Evolutionary conservation across 2,888 invertebrate species (phyloP), one percentile per base, ranked within the genome.

Genomic region (Leptopilina drosophilae): DNA sequence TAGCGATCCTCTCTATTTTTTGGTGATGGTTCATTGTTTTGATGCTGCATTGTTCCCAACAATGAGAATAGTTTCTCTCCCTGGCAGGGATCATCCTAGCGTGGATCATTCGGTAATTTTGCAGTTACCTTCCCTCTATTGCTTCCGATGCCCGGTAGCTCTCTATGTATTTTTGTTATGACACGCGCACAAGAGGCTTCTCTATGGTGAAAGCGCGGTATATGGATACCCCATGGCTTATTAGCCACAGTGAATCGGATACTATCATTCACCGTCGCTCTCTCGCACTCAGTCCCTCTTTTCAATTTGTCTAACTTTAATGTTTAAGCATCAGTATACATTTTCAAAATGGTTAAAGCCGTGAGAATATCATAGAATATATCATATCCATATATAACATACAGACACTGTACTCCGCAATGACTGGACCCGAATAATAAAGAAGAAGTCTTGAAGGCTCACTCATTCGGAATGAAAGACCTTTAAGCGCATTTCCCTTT

Each of bases 141-240:
- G 78, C 76, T 78, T 77, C 76, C 76, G 79, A 66, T 78, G 64
- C 76, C 77, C 77, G 78, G 82, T 79, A 80, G 81, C 78, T 79
- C 78, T 80, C 9, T 49, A 8, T 49, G 79, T 86, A 89, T 89
- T 87, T 87, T 87, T 90, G 89, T 91, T 91, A 90, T 90, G 90
- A 91, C 91, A 91, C 90, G 90, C 89, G 90, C 87, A 88, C 83
- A 84, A 87, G 87, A 89, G 87, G 78, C 77, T 82, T 82, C 64
- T 78, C 2, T 8, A 78, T 49, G 76, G 81, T 81, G 80, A 78
- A 78, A 78, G 84, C 86, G 84, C 85, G 87, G 81, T 84, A 83
- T 84, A 88, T 84, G 85, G 89, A 89, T 89, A 88, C 85, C 85
- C 83, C 84, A 90, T 84, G 91, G 89, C 84, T 89, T 88, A 87